Percentiles rank a stretch among this genome's conserved stretches.
Evolutionary conservation across 2,113 vertebrate species (phyloP).

Genomic region (Nestor notabilis): DNA sequence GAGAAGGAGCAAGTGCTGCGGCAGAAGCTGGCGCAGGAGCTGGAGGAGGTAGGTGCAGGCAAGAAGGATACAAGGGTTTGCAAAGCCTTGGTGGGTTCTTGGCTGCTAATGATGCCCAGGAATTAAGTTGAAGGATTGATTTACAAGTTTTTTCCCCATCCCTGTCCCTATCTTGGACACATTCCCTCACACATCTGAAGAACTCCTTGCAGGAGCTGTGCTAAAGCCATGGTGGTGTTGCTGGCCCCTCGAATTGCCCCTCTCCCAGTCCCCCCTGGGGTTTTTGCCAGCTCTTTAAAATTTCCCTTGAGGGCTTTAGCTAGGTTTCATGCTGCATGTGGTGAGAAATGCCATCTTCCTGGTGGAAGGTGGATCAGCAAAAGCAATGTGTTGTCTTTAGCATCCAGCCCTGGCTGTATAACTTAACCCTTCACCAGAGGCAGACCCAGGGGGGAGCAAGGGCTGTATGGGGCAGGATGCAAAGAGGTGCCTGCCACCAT

Average conservation of each 20-base stretch:
- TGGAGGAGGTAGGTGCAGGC: constrained; percentile 79
- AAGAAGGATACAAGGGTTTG: not conserved
- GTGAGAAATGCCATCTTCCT: not conserved
- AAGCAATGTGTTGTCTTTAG: not conserved
- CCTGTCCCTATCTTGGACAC: not conserved
- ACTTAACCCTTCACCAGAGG: not conserved
- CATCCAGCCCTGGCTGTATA: rapidly evolving
- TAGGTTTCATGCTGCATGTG: not conserved
- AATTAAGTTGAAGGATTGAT: not conserved
- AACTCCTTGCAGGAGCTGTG: not conserved
- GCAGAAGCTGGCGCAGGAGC: constrained; percentile 79
- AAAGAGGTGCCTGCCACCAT: rapidly evolving
- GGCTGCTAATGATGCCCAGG: not conserved
- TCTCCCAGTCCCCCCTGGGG: rapidly evolving
- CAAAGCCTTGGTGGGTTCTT: not conserved
- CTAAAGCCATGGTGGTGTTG: not conserved
- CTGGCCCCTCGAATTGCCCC: not conserved
- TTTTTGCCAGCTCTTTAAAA: not conserved
- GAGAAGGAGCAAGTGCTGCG: constrained; percentile 75
- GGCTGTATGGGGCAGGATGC: not conserved
- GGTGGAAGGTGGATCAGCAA: not conserved
- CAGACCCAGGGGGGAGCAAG: rapidly evolving
- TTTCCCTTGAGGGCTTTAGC: not conserved
- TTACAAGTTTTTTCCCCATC: not conserved
- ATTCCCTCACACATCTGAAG: not conserved